Evolutionary conservation across 2,888 invertebrate genomes (phyloP).

Genomic region (Druceiella hillmani): DNA sequence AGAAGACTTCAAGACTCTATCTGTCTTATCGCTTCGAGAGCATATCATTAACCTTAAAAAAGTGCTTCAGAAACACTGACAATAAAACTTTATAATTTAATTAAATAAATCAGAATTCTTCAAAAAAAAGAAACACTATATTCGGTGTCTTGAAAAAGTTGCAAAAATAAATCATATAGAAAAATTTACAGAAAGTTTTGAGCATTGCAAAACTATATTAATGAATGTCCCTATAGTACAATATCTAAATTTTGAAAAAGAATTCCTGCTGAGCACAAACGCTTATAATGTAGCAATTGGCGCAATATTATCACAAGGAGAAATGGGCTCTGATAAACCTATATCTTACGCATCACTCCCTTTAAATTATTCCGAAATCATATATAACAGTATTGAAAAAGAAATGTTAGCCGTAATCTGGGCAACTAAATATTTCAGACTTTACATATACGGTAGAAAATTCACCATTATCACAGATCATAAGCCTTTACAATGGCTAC

Average conservation of each 20-base stretch:
- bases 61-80: constrained; percentile 18
- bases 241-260: constrained; percentile 19
- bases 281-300: constrained; percentile 17
- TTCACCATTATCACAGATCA: constrained; percentile 5
- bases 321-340: constrained; percentile 14
- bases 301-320: constrained; percentile 18
- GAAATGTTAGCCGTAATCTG: constrained; percentile 14
- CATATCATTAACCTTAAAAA: constrained; percentile 16
- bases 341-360: constrained; percentile 24
- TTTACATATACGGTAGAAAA: constrained; percentile 13
- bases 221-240: constrained; percentile 17
- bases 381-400: constrained; percentile 22
- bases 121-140: constrained; percentile 16
- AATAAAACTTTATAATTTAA: constrained; percentile 2
- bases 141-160: constrained; percentile 27
- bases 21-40: constrained; percentile 20
- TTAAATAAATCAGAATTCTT: constrained; percentile 2
- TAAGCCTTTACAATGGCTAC: background rate
- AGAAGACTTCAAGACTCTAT: constrained; percentile 17
- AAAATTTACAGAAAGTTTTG: constrained; percentile 19
- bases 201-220: constrained; percentile 13
- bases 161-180: constrained; percentile 24
- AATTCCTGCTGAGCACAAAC: constrained; percentile 22
- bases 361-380: constrained; percentile 19
- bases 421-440: constrained; percentile 14